Base-by-base conservation (phyloP, 1,140 invertebrate species). In the Rhopalosiphum maidis region DNA sequence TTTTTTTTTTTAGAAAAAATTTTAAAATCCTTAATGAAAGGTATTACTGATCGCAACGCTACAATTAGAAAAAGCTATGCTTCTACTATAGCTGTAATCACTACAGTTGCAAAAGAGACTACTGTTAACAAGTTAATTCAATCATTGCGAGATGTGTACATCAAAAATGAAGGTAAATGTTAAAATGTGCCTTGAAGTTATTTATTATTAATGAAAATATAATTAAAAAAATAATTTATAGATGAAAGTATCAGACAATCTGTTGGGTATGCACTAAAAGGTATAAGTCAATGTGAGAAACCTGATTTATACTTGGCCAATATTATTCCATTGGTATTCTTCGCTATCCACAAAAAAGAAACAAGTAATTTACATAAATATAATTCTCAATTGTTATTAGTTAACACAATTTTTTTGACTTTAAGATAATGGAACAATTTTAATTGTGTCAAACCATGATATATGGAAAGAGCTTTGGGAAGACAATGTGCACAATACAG, bases 401-500 rank as follows among this genome's bases (percentile, higher is more conserved):
- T 87, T 37, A 88, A 88, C 25, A 54, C 30, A 77, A 77, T 68
- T 77, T 77, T 77, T 77, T 77, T 21, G n/a, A 77, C n/a, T 77
- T 77, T 41, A 54, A 93, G 91, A 18, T 41, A 41, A 93, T 3
- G 82, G 7, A 18, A 43, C 25, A 54, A 43, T n/a, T 51, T 35
- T 30, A 88, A 60, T 22, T n/a, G 8, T n/a, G 41, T 83, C 83
- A 43, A 90, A 6, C 37, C 55, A 82, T 90, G 97, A 97, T 94
- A 95, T 97, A 43, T 99, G 98, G 97, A 97, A 97, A 94, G 98
- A 99, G 95, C 95, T 99, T 6, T 99, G 98, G 98, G 96, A 96
- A 48, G 98, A 99, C 94, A 96, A 98, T 41, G 97, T 98, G 83
- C 98, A 98, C 23, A 97, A 98, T 22, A 97, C 97, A 1, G 98